Evolutionary conservation across 2,113 vertebrate species (phyloP).

Genomic region (Hippopotamus amphibius): DNA sequence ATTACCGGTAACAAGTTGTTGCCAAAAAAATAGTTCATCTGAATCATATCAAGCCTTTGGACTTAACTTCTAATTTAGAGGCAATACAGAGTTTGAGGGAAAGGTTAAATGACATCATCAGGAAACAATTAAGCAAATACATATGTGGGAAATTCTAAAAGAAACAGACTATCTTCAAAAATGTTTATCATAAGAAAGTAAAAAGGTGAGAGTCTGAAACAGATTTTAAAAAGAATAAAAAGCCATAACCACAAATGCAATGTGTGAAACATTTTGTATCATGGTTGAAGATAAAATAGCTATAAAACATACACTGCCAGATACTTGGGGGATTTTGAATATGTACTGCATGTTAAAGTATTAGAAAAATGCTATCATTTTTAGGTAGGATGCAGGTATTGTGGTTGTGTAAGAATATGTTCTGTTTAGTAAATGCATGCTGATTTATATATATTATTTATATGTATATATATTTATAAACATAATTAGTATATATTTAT

Average conservation of each 20-base stretch:
- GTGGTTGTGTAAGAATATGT: not conserved
- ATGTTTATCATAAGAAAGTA: not conserved
- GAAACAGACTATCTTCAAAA: not conserved
- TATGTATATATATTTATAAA: not conserved
- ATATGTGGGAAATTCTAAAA: not conserved
- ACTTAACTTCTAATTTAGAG: not conserved
- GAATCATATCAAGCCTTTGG: not conserved
- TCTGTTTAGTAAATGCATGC: not conserved
- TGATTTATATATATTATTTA: not conserved
- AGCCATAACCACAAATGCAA: not conserved
- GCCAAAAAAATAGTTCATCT: not conserved
- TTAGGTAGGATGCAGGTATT: not conserved
- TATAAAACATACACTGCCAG: not conserved
- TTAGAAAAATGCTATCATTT: not conserved
- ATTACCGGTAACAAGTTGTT: not conserved
- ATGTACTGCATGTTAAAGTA: not conserved
- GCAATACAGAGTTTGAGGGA: not conserved
- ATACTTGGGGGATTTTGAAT: not conserved
- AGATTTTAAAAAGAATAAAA: not conserved
- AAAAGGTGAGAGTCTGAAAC: not conserved
- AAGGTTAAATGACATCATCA: not conserved
- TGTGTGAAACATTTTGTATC: not conserved
- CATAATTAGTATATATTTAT: not conserved
- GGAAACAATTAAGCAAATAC: not conserved
- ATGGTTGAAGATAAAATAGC: not conserved